Percentiles rank a stretch among this genome's conserved stretches.
phyloP scores from a whole-genome alignment of 2,888 invertebrate genomes.

The Nipponacmea schrenckii region DNA sequence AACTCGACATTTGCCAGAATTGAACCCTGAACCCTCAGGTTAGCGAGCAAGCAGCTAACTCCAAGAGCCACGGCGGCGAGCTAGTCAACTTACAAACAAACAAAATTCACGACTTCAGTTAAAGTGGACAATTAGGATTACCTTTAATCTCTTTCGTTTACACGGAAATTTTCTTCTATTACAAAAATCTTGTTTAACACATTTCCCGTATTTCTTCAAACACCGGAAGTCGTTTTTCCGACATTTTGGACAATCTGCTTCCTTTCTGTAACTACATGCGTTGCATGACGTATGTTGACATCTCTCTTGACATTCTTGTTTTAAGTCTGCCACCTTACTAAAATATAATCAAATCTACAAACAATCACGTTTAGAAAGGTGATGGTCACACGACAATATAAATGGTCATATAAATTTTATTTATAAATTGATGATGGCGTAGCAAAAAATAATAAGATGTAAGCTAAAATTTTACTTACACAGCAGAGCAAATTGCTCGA shows the following conservation, averaged over 20 bases:
- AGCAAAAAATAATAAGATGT: no score
- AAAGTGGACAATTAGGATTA: constrained; percentile 13
- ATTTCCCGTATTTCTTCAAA: constrained; percentile 61
- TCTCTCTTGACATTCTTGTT: constrained; percentile 56
- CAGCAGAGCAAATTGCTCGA: constrained; percentile 62
- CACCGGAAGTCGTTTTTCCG: constrained; percentile 61
- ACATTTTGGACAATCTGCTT: constrained; percentile 58
- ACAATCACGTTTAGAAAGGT: not conserved
- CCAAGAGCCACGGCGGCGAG: no score
- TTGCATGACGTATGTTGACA: constrained; percentile 67
- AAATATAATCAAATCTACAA: constrained; percentile 17
- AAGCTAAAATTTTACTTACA: constrained; percentile 48
- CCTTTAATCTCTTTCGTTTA: constrained; percentile 37
- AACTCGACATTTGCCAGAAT: no score
- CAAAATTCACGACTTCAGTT: no score
- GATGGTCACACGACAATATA: no score
- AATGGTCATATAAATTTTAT: no score
- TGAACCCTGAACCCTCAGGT: no score
- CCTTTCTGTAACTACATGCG: constrained; percentile 57
- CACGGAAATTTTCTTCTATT: constrained; percentile 45
- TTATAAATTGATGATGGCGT: no score
- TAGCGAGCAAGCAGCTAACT: no score
- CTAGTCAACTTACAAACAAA: no score
- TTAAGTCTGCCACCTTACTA: constrained; percentile 58
- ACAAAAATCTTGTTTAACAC: constrained; percentile 54